Evolutionary conservation across 2,113 vertebrate genomes (phyloP).

Genomic region (Gnathonemus echidnorhynchus): DNA sequence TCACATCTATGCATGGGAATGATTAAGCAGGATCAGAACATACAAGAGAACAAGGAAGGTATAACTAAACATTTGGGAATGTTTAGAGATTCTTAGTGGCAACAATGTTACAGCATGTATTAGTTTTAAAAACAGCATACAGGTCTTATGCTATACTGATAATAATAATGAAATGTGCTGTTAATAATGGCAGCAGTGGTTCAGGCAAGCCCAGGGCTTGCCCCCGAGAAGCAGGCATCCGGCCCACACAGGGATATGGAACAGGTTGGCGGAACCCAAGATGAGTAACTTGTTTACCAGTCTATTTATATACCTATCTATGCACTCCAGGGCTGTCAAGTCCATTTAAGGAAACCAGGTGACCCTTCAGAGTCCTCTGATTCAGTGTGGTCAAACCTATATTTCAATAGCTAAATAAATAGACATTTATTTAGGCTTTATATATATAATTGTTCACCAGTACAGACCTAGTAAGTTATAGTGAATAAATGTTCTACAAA

Average conservation of each 20-base stretch:
- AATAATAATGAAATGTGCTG: not conserved
- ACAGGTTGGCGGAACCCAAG: not conserved
- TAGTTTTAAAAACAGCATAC: not conserved
- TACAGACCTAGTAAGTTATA: not conserved
- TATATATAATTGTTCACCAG: not conserved
- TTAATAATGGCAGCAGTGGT: not conserved
- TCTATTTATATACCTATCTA: not conserved
- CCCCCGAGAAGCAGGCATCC: not conserved
- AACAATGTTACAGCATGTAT: not conserved
- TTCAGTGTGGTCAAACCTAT: not conserved
- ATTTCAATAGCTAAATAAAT: not conserved
- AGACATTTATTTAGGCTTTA: not conserved
- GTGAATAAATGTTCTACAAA: not conserved
- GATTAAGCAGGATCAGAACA: not conserved
- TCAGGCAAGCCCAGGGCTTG: not conserved
- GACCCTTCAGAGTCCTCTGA: not conserved
- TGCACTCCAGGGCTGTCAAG: not conserved
- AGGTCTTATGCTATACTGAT: not conserved
- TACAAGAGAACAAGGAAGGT: not conserved
- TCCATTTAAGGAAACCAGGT: not conserved
- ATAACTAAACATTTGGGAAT: not conserved
- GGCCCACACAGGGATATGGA: not conserved
- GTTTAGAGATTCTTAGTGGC: not conserved
- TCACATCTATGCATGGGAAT: not conserved
- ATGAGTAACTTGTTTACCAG: not conserved